phyloP scores from a whole-genome alignment of 2,888 invertebrate species.

The Macrophya annulata region DNA sequence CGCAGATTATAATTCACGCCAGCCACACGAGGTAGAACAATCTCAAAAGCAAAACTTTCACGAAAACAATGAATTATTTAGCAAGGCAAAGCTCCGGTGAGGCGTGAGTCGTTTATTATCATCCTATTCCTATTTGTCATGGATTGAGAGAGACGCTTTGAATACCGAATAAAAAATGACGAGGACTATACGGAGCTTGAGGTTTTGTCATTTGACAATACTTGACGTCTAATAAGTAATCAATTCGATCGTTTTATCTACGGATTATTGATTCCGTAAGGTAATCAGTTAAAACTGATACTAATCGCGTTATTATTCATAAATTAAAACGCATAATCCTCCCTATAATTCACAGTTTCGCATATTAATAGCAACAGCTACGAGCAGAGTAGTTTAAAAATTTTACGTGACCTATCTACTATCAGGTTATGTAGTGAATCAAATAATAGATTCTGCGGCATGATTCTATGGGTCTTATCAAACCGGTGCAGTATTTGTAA shows the following conservation, averaged over 20 bases:
- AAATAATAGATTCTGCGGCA: slow-evolving; percentile 73
- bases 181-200: not conserved
- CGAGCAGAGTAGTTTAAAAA: slow-evolving; percentile 23
- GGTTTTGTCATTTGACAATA: not conserved
- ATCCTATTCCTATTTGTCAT: slow-evolving; percentile 27
- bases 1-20: not conserved
- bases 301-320: not conserved
- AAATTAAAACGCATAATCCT: not conserved
- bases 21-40: not conserved
- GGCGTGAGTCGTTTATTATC: slow-evolving; percentile 27
- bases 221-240: not conserved
- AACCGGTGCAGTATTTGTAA: slow-evolving; percentile 69
- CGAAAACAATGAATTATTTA: slow-evolving; percentile 52
- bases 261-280: not conserved
- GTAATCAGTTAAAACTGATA: too few species aligned
- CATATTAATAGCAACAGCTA: not conserved
- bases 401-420: slow-evolving; percentile 65
- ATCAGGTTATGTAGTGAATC: not conserved
- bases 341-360: not conserved
- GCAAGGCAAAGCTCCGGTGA: not conserved
- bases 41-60: slow-evolving; percentile 7
- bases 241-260: not conserved
- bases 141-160: not conserved
- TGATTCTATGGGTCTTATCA: slow-evolving; percentile 70
- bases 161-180: slow-evolving; percentile 9